These are phyloP conservation scores for Laspeyria flexula DNA, from an alignment of 2,888 invertebrate genomes.

Conservation along the genomic window DNA sequence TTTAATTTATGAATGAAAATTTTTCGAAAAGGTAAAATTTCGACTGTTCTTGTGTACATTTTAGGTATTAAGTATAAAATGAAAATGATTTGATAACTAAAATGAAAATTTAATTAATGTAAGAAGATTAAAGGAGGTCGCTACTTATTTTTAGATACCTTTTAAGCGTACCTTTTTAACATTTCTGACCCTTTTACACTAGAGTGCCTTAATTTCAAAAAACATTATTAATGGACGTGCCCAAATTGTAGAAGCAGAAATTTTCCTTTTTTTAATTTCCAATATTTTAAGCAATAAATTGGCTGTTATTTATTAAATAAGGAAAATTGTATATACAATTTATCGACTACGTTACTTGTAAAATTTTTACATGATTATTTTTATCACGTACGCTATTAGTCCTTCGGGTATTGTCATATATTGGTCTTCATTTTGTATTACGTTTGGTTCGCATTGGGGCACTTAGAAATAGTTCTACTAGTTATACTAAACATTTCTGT, in stretches of 20 bases:
- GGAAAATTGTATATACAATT: no score
- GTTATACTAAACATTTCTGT: not conserved
- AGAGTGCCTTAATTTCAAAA: constrained; percentile 15
- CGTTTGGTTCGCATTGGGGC: constrained; percentile 10
- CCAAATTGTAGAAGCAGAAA: constrained; percentile 7
- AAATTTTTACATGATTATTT: not conserved
- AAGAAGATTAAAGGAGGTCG: constrained; percentile 6
- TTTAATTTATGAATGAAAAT: no score
- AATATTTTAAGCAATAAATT: no score
- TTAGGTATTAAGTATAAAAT: no score
- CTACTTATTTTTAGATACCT: constrained; percentile 16
- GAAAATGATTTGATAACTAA: no score
- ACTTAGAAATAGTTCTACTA: constrained; percentile 8
- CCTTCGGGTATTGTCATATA: constrained; percentile 5
- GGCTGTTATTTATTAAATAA: no score
- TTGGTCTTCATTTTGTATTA: constrained; percentile 9
- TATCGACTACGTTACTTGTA: no score
- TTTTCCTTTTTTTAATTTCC: constrained; percentile 3
- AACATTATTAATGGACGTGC: constrained; percentile 15
- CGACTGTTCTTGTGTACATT: no score
- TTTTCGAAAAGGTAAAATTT: no score
- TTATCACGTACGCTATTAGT: constrained; percentile 1
- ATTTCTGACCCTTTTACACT: constrained; percentile 33
- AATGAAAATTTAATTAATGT: constrained; percentile 10
- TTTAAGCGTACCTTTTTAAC: constrained; percentile 28